These are phyloP conservation scores for Eupithecia abbreviata DNA, from an alignment of 2,888 invertebrate species.

Conservation along the genomic window DNA sequence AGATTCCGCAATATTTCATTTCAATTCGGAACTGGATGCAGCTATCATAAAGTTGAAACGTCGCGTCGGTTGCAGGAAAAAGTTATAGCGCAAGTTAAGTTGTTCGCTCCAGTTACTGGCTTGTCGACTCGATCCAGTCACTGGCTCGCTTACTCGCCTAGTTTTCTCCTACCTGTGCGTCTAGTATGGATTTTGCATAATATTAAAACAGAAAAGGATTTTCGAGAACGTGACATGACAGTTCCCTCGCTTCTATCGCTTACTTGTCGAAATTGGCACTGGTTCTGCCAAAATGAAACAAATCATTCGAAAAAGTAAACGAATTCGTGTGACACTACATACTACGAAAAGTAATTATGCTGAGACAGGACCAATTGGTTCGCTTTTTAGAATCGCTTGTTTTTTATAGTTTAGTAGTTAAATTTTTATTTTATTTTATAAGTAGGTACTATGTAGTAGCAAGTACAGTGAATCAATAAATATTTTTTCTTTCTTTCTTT, in stretches of 20 bases:
- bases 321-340: not conserved
- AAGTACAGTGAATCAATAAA: too few species aligned
- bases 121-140: not conserved
- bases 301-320: not conserved
- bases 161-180: not conserved
- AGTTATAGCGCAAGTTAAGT: slow-evolving; percentile 24
- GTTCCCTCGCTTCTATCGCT: not conserved
- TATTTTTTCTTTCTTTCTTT: too few species aligned
- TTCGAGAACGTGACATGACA: not conserved
- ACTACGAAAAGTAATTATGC: not conserved
- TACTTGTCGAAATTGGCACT: not conserved
- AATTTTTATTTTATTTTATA: too few species aligned
- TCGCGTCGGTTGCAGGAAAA: slow-evolving; percentile 32
- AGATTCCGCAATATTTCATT: slow-evolving; percentile 27
- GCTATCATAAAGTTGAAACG: slow-evolving; percentile 25
- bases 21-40: slow-evolving; percentile 23
- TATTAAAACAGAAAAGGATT: not conserved
- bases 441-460: too few species aligned
- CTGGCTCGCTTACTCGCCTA: not conserved
- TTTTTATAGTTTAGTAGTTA: too few species aligned
- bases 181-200: not conserved
- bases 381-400: too few species aligned
- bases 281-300: not conserved
- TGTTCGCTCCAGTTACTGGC: slow-evolving; percentile 9
- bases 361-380: too few species aligned